Evolutionary conservation across 2,888 invertebrate genomes (phyloP), one percentile per base, ranked within the genome.

Genomic region (Ptychoptera albimana): DNA sequence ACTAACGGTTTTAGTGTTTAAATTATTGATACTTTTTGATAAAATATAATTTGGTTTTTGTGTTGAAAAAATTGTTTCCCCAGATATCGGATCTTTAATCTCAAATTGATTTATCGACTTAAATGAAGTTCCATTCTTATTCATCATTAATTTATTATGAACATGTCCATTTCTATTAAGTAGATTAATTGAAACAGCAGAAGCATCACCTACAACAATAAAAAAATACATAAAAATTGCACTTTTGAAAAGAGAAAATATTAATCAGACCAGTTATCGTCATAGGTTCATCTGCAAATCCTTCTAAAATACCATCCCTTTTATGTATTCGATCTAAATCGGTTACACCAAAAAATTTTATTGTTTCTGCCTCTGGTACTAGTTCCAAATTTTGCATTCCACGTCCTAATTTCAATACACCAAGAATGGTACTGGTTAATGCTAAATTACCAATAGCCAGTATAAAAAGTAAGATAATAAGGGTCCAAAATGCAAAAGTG

Each of bases 311-410:
- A 0, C 83, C 84, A 52, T 82, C 77, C 1, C 74, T 67, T 59
- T 83, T 83, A 55, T 78, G 79, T n/a, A 88, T 69, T 48, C 78
- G 75, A 53, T 84, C 85, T 50, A 89, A 66, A 57, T 86, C 82
- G 0, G 82, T 74, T 37, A 73, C 68, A 0, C 88, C 88, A 49
- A 77, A 81, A 58, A 89, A 81, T 58, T 87, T 88, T 0, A 87
- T 68, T 0, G 82, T 70, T 48, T 77, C 74, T 48, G 79, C 75
- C 43, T 82, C 79, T 1, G 79, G 75, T 46, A 87, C 73, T 39
- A 88, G 71, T 62, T 91, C 89, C 63, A 91, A 72, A 51, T 84
- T 83, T 57, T 88, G 83, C 75, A 89, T 81, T 8, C 87, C 87
- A 58, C 77, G 77, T 0, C 86, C 86, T 46, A 91, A 70, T 46